phyloP scores from a whole-genome alignment of 2,888 invertebrate genomes.

The Drosophila suboccidentalis region DNA sequence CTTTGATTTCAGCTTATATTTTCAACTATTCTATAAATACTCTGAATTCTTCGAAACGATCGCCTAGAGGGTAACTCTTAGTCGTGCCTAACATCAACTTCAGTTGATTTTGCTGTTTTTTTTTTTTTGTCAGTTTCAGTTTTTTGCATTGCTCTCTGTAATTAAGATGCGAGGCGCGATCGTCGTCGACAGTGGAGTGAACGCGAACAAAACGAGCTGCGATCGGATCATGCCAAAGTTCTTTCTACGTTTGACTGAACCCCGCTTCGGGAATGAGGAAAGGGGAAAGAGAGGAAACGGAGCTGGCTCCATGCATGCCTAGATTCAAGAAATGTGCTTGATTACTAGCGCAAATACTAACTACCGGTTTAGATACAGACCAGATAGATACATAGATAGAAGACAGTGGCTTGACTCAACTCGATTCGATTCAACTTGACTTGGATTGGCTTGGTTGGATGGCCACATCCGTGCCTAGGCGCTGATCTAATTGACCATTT shows the following conservation, averaged over 20 bases:
- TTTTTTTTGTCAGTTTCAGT: slow-evolving; percentile 29
- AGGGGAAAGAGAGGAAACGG: slow-evolving; percentile 18
- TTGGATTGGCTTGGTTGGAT: slow-evolving; percentile 31
- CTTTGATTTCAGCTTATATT: too few species aligned
- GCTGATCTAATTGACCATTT: slow-evolving; percentile 74
- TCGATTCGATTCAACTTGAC: slow-evolving; percentile 11
- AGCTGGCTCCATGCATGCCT: slow-evolving; percentile 71
- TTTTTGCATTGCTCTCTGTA: slow-evolving; percentile 71
- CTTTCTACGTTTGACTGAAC: slow-evolving; percentile 47
- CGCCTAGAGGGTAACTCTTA: slow-evolving; percentile 12
- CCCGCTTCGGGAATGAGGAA: not conserved
- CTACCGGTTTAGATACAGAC: slow-evolving; percentile 74
- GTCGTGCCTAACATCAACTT: not conserved
- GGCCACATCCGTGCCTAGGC: slow-evolving; percentile 55
- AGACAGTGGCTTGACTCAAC: slow-evolving; percentile 13
- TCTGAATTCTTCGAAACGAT: too few species aligned
- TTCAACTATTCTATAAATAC: too few species aligned
- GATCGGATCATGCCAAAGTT: slow-evolving; percentile 73
- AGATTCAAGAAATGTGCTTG: slow-evolving; percentile 76
- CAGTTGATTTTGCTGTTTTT: slow-evolving; percentile 25
- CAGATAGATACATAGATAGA: slow-evolving; percentile 45
- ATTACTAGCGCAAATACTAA: slow-evolving; percentile 79
- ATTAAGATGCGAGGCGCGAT: slow-evolving; percentile 81
- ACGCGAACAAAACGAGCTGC: slow-evolving; percentile 45
- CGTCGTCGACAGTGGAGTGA: slow-evolving; percentile 31